These are phyloP conservation scores for Egretta garzetta DNA, from an alignment of 2,113 vertebrate species.

Conservation along the genomic window DNA sequence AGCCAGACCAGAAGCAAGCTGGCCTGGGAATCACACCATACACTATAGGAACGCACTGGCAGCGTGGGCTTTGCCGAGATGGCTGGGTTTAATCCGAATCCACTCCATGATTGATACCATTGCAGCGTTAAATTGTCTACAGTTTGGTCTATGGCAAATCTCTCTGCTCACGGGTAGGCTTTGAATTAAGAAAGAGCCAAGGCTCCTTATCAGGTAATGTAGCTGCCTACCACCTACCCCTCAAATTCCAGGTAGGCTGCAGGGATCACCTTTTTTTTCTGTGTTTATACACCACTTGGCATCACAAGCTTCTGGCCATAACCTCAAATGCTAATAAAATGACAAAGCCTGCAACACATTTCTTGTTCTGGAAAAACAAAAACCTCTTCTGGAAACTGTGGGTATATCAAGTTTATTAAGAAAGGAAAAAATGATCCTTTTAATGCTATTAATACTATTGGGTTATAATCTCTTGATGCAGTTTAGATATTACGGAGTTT, in stretches of 20 bases:
- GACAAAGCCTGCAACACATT: background rate
- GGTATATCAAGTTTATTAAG: background rate
- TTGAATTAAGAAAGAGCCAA: background rate
- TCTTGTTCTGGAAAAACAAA: background rate
- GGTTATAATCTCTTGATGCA: constrained; percentile 37
- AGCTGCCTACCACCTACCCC: background rate
- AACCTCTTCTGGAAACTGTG: background rate
- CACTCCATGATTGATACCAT: background rate
- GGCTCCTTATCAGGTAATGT: background rate
- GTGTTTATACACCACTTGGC: background rate
- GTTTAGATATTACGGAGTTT: constrained; percentile 3
- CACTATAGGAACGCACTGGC: background rate
- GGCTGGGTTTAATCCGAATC: background rate
- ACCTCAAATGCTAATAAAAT: background rate
- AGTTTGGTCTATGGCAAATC: background rate
- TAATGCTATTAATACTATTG: background rate
- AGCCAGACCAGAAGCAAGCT: background rate
- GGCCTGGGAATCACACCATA: background rate
- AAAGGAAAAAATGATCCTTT: background rate
- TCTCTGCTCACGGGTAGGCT: background rate
- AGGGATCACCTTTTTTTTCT: background rate
- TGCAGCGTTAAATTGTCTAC: background rate
- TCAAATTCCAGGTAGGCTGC: background rate
- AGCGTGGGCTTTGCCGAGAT: rapidly evolving
- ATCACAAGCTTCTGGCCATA: background rate